Percentiles rank a stretch among this genome's conserved stretches.
phyloP scores from a whole-genome alignment of 2,888 invertebrate species.

The Eristalinus aeneus region DNA sequence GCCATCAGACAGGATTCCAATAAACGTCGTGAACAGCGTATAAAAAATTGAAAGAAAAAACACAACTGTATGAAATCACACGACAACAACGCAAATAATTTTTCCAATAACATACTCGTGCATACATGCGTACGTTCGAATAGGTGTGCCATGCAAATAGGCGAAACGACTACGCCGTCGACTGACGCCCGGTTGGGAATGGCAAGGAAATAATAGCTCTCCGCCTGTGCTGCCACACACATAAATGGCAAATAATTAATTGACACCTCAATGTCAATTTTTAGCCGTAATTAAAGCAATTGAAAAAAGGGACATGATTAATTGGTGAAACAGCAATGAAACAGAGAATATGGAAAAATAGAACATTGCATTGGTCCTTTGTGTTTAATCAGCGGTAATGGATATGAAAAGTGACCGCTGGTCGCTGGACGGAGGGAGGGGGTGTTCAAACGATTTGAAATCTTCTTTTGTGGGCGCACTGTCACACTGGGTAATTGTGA shows the following conservation, averaged over 20 bases:
- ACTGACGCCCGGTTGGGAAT: background rate
- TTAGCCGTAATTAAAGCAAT: slow-evolving; percentile 55
- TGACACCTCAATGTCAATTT: slow-evolving; percentile 50
- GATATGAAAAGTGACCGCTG: background rate
- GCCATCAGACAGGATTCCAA: slow-evolving; percentile 1
- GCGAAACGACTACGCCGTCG: background rate
- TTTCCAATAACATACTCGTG: background rate
- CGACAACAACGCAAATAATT: background rate
- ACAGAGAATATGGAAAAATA: background rate
- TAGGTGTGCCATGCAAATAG: background rate
- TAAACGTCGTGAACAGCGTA: background rate
- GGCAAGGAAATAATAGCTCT: background rate
- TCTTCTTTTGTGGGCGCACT: background rate
- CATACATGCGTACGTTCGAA: background rate
- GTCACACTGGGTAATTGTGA: background rate
- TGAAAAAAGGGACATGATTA: slow-evolving; percentile 49
- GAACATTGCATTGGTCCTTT: background rate
- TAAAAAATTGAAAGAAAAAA: background rate
- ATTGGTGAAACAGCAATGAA: background rate
- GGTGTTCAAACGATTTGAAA: background rate
- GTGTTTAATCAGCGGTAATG: background rate
- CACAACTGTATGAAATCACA: slow-evolving; percentile 1
- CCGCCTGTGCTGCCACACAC: background rate
- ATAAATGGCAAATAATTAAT: slow-evolving; percentile 39
- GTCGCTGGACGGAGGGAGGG: too few species aligned